Percentiles rank a stretch among this genome's conserved stretches.
These are phyloP conservation scores for Platycnemis pennipes DNA, from an alignment of 2,888 invertebrate species.

Conservation along the genomic window DNA sequence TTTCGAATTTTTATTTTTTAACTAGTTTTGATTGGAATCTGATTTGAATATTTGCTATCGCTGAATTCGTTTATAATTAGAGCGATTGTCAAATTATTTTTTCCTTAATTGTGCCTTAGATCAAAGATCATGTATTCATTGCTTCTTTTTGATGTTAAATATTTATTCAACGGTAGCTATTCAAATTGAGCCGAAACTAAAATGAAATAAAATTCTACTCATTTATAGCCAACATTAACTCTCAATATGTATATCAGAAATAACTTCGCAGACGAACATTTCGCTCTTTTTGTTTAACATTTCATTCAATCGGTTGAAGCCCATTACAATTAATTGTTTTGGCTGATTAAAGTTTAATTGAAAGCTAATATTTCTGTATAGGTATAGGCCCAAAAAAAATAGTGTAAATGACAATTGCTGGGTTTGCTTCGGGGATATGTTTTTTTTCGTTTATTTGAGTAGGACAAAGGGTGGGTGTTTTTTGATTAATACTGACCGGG, in stretches of 20 bases:
- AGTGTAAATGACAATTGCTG: not conserved
- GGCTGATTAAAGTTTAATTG: constrained; percentile 4
- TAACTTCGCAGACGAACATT: not conserved
- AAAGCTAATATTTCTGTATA: not conserved
- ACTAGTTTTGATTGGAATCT: not conserved
- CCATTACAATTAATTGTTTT: not conserved
- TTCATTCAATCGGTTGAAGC: not conserved
- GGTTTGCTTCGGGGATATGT: not conserved
- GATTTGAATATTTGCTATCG: not conserved
- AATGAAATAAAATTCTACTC: not conserved
- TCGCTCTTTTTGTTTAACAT: not conserved
- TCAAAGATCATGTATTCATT: not conserved
- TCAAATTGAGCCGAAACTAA: not conserved
- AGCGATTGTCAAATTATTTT: not conserved
- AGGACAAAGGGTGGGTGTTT: not conserved
- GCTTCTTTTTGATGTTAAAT: not conserved
- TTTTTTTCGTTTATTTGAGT: not conserved
- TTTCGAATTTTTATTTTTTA: not conserved
- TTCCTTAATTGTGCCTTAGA: not conserved
- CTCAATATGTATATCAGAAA: not conserved
- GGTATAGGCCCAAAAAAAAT: not conserved
- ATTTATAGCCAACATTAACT: not conserved
- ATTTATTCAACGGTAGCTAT: not conserved
- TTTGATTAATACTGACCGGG: not conserved
- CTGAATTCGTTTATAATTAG: not conserved